Percentiles rank a stretch among this genome's conserved stretches.
These are phyloP conservation scores for Chamaea fasciata DNA, from an alignment of 2,113 vertebrate genomes.

Conservation along the genomic window DNA sequence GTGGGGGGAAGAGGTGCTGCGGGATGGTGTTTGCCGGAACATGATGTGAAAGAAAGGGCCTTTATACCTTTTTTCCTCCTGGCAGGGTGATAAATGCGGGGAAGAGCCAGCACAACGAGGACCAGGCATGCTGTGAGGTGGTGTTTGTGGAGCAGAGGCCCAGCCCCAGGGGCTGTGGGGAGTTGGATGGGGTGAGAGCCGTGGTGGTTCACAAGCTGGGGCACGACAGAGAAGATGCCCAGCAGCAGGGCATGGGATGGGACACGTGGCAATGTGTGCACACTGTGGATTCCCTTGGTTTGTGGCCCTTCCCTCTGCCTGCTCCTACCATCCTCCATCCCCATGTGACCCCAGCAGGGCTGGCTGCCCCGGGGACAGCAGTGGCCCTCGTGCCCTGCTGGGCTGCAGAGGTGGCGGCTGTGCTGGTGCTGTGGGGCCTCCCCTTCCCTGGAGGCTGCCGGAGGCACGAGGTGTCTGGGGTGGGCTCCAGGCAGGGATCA, in stretches of 20 bases:
- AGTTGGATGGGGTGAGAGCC: slow-evolving; percentile 29
- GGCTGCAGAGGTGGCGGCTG: background rate
- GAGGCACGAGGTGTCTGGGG: background rate
- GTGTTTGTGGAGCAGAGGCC: slow-evolving; percentile 80
- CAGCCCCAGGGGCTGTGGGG: background rate
- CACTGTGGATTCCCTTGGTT: background rate
- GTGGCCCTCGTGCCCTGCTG: rapidly evolving
- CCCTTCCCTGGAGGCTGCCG: rapidly evolving
- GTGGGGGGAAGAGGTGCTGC: background rate
- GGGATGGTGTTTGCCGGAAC: background rate
- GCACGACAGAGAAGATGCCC: rapidly evolving
- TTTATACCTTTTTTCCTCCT: background rate
- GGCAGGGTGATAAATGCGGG: slow-evolving; percentile 95
- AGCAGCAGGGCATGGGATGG: background rate
- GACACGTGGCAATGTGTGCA: rapidly evolving
- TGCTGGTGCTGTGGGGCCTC: rapidly evolving
- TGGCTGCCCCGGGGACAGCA: background rate
- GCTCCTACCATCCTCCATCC: background rate
- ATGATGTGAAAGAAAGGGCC: background rate
- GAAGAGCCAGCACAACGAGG: slow-evolving; percentile 97
- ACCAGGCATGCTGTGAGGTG: slow-evolving; percentile 93
- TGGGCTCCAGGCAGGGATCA: background rate
- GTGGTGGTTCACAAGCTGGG: background rate
- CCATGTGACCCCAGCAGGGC: rapidly evolving
- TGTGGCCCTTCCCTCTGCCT: background rate